Evolutionary conservation across 1,140 invertebrate genomes (phyloP).

Genomic region (Pseudoatta argentina): DNA sequence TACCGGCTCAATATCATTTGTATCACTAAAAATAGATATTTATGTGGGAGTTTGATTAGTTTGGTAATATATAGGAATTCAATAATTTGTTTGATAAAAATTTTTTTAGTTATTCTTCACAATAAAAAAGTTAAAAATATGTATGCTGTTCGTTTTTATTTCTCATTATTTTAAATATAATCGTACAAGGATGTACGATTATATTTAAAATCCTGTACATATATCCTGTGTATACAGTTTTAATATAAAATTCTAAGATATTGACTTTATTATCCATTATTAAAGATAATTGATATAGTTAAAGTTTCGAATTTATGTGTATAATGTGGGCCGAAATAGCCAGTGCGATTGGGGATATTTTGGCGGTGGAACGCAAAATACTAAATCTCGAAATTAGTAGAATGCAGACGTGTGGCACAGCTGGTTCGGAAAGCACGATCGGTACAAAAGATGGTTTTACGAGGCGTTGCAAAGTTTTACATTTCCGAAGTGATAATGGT

Average conservation of each 20-base stretch:
- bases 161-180: too few relatives aligned
- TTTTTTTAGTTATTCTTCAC: too few relatives aligned
- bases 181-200: too few relatives aligned
- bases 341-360: neutral
- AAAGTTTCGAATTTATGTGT: neutral
- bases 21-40: too few relatives aligned
- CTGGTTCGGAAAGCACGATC: slow-evolving; percentile 42
- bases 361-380: neutral
- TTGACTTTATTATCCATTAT: neutral
- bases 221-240: neutral
- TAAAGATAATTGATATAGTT: neutral
- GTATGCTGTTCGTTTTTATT: too few relatives aligned
- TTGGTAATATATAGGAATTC: too few relatives aligned
- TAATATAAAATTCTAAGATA: neutral
- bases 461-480: slow-evolving; percentile 40
- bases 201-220: neutral
- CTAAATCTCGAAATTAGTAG: slow-evolving; percentile 49
- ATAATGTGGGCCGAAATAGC: neutral
- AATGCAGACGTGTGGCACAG: slow-evolving; percentile 1
- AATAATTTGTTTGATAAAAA: too few relatives aligned
- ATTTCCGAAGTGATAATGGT: slow-evolving; percentile 6
- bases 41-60: too few relatives aligned
- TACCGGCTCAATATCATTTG: too few relatives aligned
- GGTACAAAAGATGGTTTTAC: slow-evolving; percentile 55
- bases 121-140: too few relatives aligned